A percentile compares a stretch with the other conserved stretches of the same genome.
Evolutionary conservation across 2,888 invertebrate species (phyloP).

Genomic region (Dusona sp.): DNA sequence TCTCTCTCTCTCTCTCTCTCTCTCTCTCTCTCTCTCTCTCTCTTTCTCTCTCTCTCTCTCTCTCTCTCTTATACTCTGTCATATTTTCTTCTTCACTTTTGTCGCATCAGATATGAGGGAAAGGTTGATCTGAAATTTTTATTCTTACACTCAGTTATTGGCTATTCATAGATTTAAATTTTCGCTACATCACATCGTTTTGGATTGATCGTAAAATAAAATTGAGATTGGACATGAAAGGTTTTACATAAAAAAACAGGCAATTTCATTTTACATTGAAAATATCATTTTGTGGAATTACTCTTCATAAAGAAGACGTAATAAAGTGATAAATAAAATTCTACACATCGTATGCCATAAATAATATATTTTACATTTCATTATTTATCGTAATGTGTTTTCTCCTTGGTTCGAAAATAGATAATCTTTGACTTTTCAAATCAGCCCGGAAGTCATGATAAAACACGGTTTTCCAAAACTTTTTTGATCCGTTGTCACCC

Average conservation of each 20-base stretch:
- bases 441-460: neutral
- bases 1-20: too few species aligned
- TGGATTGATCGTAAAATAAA: neutral
- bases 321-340: neutral
- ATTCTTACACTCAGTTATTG: neutral
- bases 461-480: slow-evolving; percentile 5
- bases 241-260: too few species aligned
- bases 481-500: neutral
- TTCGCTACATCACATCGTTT: neutral
- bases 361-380: neutral
- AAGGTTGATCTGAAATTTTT: slow-evolving; percentile 4
- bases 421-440: neutral
- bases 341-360: neutral
- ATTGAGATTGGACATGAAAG: neutral
- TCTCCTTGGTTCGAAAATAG: neutral
- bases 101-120: neutral
- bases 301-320: neutral
- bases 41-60: neutral
- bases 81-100: neutral
- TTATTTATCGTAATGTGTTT: neutral
- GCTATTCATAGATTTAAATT: neutral
- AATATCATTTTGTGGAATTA: neutral
- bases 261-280: too few species aligned
- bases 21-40: too few species aligned
- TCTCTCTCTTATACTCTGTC: neutral